These are phyloP conservation scores for Notolabrus celidotus DNA, from an alignment of 2,797 vertebrate genomes.

Conservation along the genomic window DNA sequence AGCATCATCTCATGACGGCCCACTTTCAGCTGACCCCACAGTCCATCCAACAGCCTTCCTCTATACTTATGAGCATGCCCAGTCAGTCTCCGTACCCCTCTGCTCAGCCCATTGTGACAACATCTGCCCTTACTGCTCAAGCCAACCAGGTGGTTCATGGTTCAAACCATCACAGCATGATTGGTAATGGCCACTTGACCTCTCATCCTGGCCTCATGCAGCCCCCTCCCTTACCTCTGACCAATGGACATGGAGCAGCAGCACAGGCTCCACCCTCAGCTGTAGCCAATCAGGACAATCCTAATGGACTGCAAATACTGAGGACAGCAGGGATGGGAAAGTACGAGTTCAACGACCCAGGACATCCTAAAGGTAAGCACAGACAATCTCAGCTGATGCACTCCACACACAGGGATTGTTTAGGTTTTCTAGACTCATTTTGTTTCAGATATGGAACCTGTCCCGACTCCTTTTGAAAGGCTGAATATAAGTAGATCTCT, in stretches of 20 bases:
- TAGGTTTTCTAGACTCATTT: no score
- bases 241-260: conserved; percentile 85
- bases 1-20: no score
- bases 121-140: conserved; percentile 86
- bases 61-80: conserved; percentile 89
- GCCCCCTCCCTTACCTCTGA: conserved; percentile 87
- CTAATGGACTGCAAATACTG: conserved; percentile 94
- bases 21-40: conserved; percentile 92
- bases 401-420: conserved; percentile 19
- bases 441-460: conserved; percentile 26
- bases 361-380: conserved; percentile 97
- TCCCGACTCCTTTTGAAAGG: conserved; percentile 18
- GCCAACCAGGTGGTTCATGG: conserved; percentile 90
- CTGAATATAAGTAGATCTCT: conserved; percentile 42
- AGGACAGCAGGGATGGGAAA: conserved; percentile 96
- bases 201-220: conserved; percentile 89
- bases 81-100: conserved; percentile 92
- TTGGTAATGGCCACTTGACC: conserved; percentile 92
- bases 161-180: conserved; percentile 85
- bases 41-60: conserved; percentile 88
- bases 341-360: conserved; percentile 98
- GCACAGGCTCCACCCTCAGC: conserved; percentile 77
- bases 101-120: no score
- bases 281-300: conserved; percentile 83
- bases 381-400: background rate